Base-by-base conservation (phyloP, 2,888 invertebrate genomes). In the Argyresthia goedartella region DNA sequence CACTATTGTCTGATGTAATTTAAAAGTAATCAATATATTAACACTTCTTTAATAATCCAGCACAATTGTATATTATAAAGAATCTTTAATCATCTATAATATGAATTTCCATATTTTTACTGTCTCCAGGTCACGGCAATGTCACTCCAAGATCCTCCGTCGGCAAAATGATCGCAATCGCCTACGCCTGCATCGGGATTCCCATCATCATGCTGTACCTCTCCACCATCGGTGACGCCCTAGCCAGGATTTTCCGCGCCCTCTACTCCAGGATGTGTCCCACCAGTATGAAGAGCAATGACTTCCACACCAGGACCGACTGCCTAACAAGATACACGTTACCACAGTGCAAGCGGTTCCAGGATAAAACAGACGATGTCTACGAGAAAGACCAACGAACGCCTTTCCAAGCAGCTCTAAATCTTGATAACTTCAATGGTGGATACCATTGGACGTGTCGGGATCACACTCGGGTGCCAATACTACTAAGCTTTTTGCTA, bases 201-300 rank as follows among this genome's bases (percentile, higher is more conserved):
- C 96, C 96, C 16, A 88, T 96, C 65, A 93, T 96, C 85, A 88
- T 96, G 74, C 89, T 96, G 51, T 96, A 96, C 77, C 88, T 96
- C 52, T 94, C 95, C 52, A 95, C 95, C 50, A 92, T 95, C 59
- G 96, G 96, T 45, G 95, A 95, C 69, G 91, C 93, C 14, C 85
- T 96, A 47, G 95, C 95, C n/a, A 88, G 93, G 50, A 91, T 90
- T 64, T 92, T 95, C 82, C 90, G 95, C 46, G 88, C 89, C 57
- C 77, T 93, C 46, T 93, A 93, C 77, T 89, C 91, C 9, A 88
- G 88, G 56, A 60, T 90, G 44, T 88, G 74, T 56, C 76, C 79
- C 33, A 56, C 76, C 50, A 61, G 71, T 46, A 58, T 68, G 53
- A 60, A 62, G 54, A 63, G 59, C 35, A 65, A 66, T 56, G 62